Conservation (phyloP, 2,888 invertebrate species). For the Cryptocephalus moraei region DNA sequence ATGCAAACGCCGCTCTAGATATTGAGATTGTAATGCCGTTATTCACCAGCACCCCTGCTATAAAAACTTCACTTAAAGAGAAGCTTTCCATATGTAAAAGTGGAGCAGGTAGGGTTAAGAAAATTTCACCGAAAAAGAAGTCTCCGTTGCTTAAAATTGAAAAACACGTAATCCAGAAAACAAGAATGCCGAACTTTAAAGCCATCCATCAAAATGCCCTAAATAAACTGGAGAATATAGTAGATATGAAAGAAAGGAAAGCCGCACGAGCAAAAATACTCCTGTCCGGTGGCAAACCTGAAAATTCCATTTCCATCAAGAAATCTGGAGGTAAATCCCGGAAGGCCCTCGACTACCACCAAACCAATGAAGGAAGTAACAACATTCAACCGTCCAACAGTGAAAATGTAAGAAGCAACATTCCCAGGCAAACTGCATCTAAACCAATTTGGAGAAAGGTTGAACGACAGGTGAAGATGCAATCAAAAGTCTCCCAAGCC, state of each 20-base stretch:
- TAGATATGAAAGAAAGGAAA: slow-evolving; percentile 46
- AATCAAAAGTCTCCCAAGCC: slow-evolving; percentile 6
- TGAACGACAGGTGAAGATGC: slow-evolving; percentile 1
- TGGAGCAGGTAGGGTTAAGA: too few relatives aligned
- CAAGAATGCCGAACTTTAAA: slow-evolving; percentile 58
- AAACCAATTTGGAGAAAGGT: background rate
- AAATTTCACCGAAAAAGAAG: too few relatives aligned
- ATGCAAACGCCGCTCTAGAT: too few relatives aligned
- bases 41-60: too few relatives aligned
- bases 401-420: background rate
- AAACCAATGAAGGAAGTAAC: too few relatives aligned
- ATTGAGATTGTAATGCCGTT: too few relatives aligned
- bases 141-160: background rate
- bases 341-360: too few relatives aligned
- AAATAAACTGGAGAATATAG: slow-evolving; percentile 56
- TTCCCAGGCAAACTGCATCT: background rate
- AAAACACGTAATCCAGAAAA: slow-evolving; percentile 5
- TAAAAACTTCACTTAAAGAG: too few relatives aligned
- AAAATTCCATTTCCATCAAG: background rate
- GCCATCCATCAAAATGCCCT: slow-evolving; percentile 56
- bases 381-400: background rate
- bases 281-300: slow-evolving; percentile 25
- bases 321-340: too few relatives aligned
- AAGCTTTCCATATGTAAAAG: too few relatives aligned
- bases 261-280: slow-evolving; percentile 40